These are phyloP conservation scores for Caenorhabditis doughertyi DNA, from an alignment of 2,888 invertebrate genomes.

Conservation along the genomic window DNA sequence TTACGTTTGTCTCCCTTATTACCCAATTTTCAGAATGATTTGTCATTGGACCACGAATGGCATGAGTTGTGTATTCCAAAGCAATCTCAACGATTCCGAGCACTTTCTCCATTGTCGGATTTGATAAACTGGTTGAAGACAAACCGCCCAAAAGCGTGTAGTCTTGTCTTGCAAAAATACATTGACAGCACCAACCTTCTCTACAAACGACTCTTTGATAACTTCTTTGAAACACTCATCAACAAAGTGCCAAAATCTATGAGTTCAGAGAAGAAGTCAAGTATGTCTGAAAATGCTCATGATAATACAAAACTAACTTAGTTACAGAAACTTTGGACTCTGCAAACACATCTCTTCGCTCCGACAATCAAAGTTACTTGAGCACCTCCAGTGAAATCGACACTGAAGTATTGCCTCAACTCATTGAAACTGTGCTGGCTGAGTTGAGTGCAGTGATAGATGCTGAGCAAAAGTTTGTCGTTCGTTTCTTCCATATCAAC, in stretches of 20 bases:
- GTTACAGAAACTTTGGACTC: constrained; percentile 49
- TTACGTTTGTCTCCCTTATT: neutral
- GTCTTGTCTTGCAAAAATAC: constrained; percentile 74
- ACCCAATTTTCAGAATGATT: constrained; percentile 69
- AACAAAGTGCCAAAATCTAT: constrained; percentile 62
- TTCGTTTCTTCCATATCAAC: constrained; percentile 92
- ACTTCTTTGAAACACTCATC: constrained; percentile 69
- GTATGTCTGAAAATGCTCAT: constrained; percentile 9
- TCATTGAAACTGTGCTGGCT: constrained; percentile 91
- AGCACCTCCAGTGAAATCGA: constrained; percentile 62
- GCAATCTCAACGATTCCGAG: constrained; percentile 90
- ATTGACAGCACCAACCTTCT: constrained; percentile 75
- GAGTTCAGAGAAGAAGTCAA: constrained; percentile 46
- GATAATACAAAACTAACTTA: neutral
- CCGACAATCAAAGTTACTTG: constrained; percentile 60
- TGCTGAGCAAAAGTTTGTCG: constrained; percentile 96
- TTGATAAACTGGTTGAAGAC: constrained; percentile 77
- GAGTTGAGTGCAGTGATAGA: constrained; percentile 93
- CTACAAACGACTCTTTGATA: constrained; percentile 77
- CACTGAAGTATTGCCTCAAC: constrained; percentile 82
- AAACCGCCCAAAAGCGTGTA: constrained; percentile 84
- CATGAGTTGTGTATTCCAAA: constrained; percentile 87
- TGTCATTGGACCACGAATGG: constrained; percentile 76
- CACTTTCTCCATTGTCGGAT: constrained; percentile 87
- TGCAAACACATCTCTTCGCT: constrained; percentile 44